phyloP scores from a whole-genome alignment of 2,113 vertebrate genomes.

The Penelope pileata region DNA sequence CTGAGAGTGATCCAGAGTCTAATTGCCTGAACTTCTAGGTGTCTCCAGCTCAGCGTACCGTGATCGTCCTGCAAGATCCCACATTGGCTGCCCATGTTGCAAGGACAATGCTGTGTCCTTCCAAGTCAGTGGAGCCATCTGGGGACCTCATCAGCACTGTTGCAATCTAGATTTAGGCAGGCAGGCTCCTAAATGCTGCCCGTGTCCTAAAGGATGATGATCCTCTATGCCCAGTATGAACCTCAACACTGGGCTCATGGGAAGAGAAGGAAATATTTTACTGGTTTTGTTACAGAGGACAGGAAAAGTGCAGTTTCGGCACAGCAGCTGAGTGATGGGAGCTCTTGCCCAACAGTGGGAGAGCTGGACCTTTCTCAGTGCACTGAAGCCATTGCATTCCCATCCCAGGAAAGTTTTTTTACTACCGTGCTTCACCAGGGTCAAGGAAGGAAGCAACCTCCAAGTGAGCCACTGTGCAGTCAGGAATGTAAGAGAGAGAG shows the following conservation, averaged over 20 bases:
- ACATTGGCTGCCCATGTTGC: accelerated
- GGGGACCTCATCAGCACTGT: not conserved
- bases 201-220: not conserved
- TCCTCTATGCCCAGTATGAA: not conserved
- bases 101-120: not conserved
- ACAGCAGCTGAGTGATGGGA: not conserved
- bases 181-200: not conserved
- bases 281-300: not conserved
- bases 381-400: not conserved
- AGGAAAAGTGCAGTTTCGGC: not conserved
- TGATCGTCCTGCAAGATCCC: not conserved
- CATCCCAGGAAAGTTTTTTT: not conserved
- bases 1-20: not conserved
- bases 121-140: accelerated
- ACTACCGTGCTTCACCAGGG: not conserved
- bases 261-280: not conserved
- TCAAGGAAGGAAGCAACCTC: not conserved
- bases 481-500: not conserved
- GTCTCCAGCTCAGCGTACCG: not conserved
- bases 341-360: not conserved
- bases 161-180: not conserved
- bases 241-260: not conserved
- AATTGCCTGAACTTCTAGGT: not conserved
- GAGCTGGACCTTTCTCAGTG: not conserved
- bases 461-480: not conserved